phyloP scores from a whole-genome alignment of 2,888 invertebrate genomes.

The Callyntrura guangdongensis region DNA sequence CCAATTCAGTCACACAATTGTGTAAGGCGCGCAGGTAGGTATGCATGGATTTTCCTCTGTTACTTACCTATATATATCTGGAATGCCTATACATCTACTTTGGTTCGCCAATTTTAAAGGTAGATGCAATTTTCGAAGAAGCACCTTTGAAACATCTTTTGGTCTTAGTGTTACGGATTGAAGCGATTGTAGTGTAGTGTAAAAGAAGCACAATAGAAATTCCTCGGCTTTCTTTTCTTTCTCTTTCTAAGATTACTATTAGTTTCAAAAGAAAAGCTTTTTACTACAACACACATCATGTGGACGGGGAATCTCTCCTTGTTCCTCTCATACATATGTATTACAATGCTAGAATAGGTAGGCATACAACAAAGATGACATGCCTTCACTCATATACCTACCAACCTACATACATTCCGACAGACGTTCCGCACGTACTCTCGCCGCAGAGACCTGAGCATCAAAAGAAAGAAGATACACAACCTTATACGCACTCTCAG shows the following conservation, averaged over 20 bases:
- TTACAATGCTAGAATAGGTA: conserved; percentile 21
- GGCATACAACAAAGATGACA: neutral
- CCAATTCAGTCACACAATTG: neutral
- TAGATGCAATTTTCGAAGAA: conserved; percentile 56
- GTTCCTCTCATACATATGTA: conserved; percentile 48
- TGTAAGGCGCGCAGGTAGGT: neutral
- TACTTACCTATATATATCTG: neutral
- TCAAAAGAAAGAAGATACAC: neutral
- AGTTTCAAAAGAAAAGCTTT: conserved; percentile 36
- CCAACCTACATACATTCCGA: neutral
- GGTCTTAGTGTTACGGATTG: conserved; percentile 8
- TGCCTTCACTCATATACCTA: too few relatives aligned
- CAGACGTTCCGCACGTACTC: conserved; percentile 52
- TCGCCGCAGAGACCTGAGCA: neutral
- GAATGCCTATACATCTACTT: neutral
- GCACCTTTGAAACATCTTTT: conserved; percentile 47
- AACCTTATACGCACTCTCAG: neutral
- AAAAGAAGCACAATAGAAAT: conserved; percentile 44
- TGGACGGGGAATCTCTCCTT: conserved; percentile 36
- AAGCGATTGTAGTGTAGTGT: conserved; percentile 1
- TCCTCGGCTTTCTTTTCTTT: conserved; percentile 30
- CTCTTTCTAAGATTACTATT: conserved; percentile 51
- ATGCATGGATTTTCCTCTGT: neutral
- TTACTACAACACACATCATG: conserved; percentile 28
- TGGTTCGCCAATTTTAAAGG: neutral